Percentiles rank a stretch among this genome's conserved stretches.
These are phyloP conservation scores for Chondrilla cf. caribensis DNA, from an alignment of 37 sponge, comb jelly and placozoan genomes.

Conservation along the genomic window DNA sequence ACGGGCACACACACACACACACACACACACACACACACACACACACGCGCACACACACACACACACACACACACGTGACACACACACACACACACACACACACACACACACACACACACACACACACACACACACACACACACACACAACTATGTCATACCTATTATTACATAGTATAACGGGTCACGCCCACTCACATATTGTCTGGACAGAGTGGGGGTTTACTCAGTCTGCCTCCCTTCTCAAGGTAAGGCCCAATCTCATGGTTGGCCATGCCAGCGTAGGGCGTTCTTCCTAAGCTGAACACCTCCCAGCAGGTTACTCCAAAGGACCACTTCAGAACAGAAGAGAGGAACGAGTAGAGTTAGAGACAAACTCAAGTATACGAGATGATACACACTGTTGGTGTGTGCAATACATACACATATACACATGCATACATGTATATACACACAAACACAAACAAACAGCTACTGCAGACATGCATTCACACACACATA, in stretches of 20 bases:
- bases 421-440: not conserved
- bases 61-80: not conserved
- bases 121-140: not conserved
- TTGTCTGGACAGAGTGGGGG: constrained; percentile 18
- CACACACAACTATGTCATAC: not conserved
- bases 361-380: no score
- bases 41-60: not conserved
- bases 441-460: no score
- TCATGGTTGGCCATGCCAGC: constrained; percentile 22
- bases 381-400: no score
- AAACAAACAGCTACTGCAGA: no score
- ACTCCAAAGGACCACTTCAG: constrained; percentile 27
- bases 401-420: no score
- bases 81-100: not conserved
- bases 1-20: not conserved
- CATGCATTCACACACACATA: not conserved
- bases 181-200: not conserved
- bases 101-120: not conserved
- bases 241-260: constrained; percentile 23
- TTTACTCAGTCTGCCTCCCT: not conserved
- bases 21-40: no score
- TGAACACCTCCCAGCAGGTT: constrained; percentile 32
- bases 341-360: no score
- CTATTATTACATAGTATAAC: not conserved
- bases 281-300: constrained; percentile 10